Evolutionary conservation across 2,888 invertebrate species (phyloP).

Genomic region (Acronicta aceris): DNA sequence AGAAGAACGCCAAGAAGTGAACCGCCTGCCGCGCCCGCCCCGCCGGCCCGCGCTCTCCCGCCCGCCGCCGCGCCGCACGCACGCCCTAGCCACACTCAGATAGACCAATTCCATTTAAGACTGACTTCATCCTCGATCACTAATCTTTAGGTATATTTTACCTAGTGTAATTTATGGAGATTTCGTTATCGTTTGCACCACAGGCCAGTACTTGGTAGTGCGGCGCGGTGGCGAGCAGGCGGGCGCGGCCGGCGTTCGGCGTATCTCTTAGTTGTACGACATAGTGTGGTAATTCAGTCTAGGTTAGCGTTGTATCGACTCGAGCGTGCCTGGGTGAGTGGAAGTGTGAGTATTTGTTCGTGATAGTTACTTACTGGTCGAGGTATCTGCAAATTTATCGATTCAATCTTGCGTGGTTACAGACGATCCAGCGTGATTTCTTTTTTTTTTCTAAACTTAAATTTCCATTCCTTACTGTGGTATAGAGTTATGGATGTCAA

Average conservation of each 20-base stretch:
- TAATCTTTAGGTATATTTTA: constrained; percentile 46
- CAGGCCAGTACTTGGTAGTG: constrained; percentile 43
- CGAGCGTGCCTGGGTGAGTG: constrained; percentile 67
- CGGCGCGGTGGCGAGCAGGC: constrained; percentile 33
- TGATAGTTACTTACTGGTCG: constrained; percentile 70
- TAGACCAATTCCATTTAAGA: constrained; percentile 57
- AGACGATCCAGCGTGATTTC: constrained; percentile 76
- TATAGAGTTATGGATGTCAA: constrained; percentile 85
- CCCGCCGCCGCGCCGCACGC: constrained; percentile 38
- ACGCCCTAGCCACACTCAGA: constrained; percentile 42
- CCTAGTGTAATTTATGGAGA: constrained; percentile 45
- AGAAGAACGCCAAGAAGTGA: constrained; percentile 91
- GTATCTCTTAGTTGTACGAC: constrained; percentile 71
- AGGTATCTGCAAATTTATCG: constrained; percentile 67
- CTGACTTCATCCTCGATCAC: constrained; percentile 54
- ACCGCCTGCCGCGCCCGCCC: constrained; percentile 57
- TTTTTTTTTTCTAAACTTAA: constrained; percentile 77
- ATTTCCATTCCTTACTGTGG: constrained; percentile 88
- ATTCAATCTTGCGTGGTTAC: constrained; percentile 63
- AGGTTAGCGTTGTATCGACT: constrained; percentile 84
- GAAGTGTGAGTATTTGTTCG: constrained; percentile 67
- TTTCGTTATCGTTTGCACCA: constrained; percentile 38
- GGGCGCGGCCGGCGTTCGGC: constrained; percentile 50
- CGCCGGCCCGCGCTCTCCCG: constrained; percentile 39
- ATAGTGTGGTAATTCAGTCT: constrained; percentile 81